Evolutionary conservation across 1,140 invertebrate species (phyloP).

Genomic region (Lamellibrachia luymesi): DNA sequence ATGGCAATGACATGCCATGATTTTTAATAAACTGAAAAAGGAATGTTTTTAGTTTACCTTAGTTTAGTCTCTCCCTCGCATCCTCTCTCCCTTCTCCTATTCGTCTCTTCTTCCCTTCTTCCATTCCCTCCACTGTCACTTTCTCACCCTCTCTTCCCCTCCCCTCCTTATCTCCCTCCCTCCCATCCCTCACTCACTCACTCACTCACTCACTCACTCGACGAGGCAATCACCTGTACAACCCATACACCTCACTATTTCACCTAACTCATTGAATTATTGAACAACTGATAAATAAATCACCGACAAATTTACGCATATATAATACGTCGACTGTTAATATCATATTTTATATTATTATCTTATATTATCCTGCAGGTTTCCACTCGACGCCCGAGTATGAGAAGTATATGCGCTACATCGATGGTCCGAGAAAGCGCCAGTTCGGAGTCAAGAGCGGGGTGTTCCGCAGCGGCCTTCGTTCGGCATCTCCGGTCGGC

Average conservation of each 20-base stretch:
- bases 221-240: neutral
- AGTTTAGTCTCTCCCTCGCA: no score
- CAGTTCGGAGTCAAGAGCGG: neutral
- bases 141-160: no score
- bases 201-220: neutral
- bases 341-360: neutral
- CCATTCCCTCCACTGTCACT: no score
- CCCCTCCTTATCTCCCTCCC: no score
- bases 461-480: constrained; percentile 1
- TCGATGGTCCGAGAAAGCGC: neutral
- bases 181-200: no score
- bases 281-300: neutral
- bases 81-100: no score
- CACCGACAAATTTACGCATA: neutral
- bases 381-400: constrained; percentile 5
- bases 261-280: neutral
- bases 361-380: neutral
- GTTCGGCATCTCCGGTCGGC: neutral
- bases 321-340: no score
- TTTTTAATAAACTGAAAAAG: no score
- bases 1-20: no score
- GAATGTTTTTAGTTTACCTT: no score
- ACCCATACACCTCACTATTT: no score
- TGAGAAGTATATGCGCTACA: constrained; percentile 7
- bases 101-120: no score